These are phyloP conservation scores for Agapornis roseicollis DNA, from an alignment of 2,113 vertebrate genomes.

Conservation along the genomic window DNA sequence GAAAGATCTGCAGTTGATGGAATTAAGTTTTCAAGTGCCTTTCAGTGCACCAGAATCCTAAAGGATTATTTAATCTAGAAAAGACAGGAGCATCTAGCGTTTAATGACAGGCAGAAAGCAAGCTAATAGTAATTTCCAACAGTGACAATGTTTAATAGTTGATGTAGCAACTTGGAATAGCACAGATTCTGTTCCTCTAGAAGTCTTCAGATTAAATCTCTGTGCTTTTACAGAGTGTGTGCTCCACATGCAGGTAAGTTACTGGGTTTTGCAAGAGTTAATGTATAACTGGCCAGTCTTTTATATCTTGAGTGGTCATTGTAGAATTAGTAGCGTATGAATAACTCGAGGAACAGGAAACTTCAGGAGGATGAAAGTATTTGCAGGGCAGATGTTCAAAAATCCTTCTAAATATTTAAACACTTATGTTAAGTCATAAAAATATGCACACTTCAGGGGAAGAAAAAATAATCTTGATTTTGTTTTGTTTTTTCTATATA, in stretches of 20 bases:
- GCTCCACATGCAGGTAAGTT: neutral
- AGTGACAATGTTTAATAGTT: neutral
- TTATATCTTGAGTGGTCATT: neutral
- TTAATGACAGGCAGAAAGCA: neutral
- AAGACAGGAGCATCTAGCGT: neutral
- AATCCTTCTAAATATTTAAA: neutral
- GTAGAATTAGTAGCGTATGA: neutral
- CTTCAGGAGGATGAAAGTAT: neutral
- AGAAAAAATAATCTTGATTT: rapidly evolving
- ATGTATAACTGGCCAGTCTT: neutral
- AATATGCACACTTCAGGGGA: neutral
- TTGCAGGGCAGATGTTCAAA: neutral
- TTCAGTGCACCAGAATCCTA: neutral
- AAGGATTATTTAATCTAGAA: neutral
- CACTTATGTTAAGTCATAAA: neutral
- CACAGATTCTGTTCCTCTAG: neutral
- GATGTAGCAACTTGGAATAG: neutral
- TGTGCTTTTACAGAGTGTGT: neutral
- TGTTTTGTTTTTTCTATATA: neutral
- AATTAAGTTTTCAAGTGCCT: neutral
- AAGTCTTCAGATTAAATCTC: neutral
- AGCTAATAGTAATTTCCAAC: neutral
- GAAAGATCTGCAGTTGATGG: neutral
- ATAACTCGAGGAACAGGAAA: neutral
- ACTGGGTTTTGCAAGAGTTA: neutral